Evolutionary conservation across 1,140 invertebrate species (phyloP).

Genomic region (Drosophila bipectinata): DNA sequence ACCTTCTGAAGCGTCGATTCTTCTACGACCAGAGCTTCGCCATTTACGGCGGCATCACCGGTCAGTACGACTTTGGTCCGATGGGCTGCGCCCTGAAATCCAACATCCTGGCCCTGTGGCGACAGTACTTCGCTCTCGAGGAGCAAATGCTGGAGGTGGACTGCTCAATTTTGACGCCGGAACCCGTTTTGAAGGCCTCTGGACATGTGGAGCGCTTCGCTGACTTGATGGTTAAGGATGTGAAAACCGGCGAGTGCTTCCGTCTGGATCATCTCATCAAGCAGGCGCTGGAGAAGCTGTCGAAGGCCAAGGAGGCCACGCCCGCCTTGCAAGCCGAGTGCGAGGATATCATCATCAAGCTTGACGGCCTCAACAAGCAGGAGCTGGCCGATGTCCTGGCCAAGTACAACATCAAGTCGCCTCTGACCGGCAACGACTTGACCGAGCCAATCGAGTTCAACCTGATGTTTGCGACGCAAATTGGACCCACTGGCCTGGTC

Average conservation of each 20-base stretch:
- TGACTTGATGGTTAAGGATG: conserved; percentile 99
- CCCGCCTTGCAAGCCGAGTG: conserved; percentile 90
- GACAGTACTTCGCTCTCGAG: conserved; percentile 98
- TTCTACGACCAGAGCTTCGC: conserved; percentile 99
- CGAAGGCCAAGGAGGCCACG: conserved; percentile 92
- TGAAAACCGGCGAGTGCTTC: conserved; percentile 98
- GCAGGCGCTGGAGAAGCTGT: conserved; percentile 95
- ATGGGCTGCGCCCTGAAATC: conserved; percentile 99
- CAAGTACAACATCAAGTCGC: conserved; percentile 97
- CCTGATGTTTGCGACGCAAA: conserved; percentile 98
- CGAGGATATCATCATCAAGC: conserved; percentile 91
- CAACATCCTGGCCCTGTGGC: conserved; percentile 97
- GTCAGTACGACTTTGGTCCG: conserved; percentile 99
- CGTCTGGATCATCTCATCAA: conserved; percentile 99
- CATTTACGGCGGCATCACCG: conserved; percentile 98
- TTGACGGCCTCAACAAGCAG: conserved; percentile 94
- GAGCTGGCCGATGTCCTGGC: conserved; percentile 94
- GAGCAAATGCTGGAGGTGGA: conserved; percentile 99
- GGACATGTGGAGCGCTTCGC: conserved; percentile 99
- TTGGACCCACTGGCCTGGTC: conserved; percentile 96
- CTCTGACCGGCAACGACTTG: conserved; percentile 96
- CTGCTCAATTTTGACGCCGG: conserved; percentile 98
- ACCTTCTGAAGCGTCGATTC: conserved; percentile 98
- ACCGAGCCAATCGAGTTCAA: conserved; percentile 99
- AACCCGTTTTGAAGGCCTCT: conserved; percentile 97